A percentile compares a stretch with the other conserved stretches of the same genome.
Evolutionary conservation across 2,797 vertebrate genomes (phyloP).

Genomic region (Ambastaia sidthimunki): DNA sequence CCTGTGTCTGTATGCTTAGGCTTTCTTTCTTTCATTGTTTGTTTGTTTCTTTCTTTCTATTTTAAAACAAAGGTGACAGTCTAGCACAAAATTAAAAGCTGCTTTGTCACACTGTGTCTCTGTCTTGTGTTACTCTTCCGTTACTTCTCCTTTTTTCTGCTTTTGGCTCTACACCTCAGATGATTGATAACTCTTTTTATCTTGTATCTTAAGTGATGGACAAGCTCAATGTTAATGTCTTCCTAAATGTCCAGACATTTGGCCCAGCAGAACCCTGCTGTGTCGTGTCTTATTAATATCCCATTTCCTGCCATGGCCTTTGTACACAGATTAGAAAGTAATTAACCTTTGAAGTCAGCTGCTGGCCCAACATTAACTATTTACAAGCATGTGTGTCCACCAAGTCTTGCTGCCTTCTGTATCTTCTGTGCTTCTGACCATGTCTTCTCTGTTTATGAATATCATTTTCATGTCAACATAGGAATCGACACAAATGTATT

Average conservation of each 20-base stretch:
- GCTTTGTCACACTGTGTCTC: no score
- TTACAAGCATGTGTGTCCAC: slow-evolving; percentile 52
- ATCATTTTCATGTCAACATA: not conserved
- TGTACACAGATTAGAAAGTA: slow-evolving; percentile 73
- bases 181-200: slow-evolving; percentile 68
- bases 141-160: not conserved
- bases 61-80: not conserved
- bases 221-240: slow-evolving; percentile 60
- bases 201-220: slow-evolving; percentile 63
- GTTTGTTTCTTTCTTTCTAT: slow-evolving; percentile 31
- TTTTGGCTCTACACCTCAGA: slow-evolving; percentile 49
- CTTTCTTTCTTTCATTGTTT: not conserved
- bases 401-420: slow-evolving; percentile 8
- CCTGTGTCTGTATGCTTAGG: slow-evolving; percentile 21
- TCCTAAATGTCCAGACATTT: slow-evolving; percentile 60
- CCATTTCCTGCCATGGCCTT: slow-evolving; percentile 62
- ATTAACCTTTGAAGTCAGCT: slow-evolving; percentile 77
- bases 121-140: not conserved
- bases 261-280: slow-evolving; percentile 64
- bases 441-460: slow-evolving; percentile 9
- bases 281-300: slow-evolving; percentile 76
- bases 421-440: slow-evolving; percentile 4
- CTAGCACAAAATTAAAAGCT: not conserved
- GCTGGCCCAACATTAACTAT: slow-evolving; percentile 66
- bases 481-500: not conserved